These are phyloP conservation scores for Dryomyza anilis DNA, from an alignment of 2,888 invertebrate genomes.

Conservation along the genomic window DNA sequence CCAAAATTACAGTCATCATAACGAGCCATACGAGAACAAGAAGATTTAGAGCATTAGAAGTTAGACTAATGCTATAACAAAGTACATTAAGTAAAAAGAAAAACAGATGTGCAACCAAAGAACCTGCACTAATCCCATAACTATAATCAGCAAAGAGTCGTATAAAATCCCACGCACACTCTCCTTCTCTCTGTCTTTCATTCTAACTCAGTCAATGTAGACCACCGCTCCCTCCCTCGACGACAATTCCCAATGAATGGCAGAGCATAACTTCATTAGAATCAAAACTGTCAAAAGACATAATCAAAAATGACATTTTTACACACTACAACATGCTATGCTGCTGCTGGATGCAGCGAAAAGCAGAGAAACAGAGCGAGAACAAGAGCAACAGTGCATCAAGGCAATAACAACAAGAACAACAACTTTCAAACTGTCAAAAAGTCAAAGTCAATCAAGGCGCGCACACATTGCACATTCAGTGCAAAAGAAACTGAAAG, in stretches of 20 bases:
- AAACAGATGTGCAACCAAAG: too few relatives aligned
- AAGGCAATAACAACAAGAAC: conserved; percentile 16
- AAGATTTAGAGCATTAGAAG: too few relatives aligned
- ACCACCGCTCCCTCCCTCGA: too few relatives aligned
- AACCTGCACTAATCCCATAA: too few relatives aligned
- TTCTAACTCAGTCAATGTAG: background rate
- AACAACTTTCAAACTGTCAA: conserved; percentile 53
- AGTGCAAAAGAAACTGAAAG: conserved; percentile 42
- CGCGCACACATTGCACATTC: too few relatives aligned
- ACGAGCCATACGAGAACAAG: too few relatives aligned
- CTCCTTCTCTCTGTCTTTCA: background rate
- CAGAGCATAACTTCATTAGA: conserved; percentile 26
- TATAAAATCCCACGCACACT: background rate
- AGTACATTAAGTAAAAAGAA: too few relatives aligned
- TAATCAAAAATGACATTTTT: conserved; percentile 33
- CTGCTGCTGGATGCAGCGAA: background rate
- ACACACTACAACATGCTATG: conserved; percentile 32
- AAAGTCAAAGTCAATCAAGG: conserved; percentile 58
- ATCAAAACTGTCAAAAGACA: conserved; percentile 31
- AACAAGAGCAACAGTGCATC: conserved; percentile 29
- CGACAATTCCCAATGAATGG: too few relatives aligned
- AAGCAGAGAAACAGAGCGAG: conserved; percentile 7
- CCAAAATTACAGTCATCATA: too few relatives aligned
- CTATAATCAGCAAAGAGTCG: too few relatives aligned
- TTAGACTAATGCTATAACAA: background rate